Evolutionary conservation across 2,797 vertebrate genomes (phyloP).

Genomic region (Gallinago stenura): DNA sequence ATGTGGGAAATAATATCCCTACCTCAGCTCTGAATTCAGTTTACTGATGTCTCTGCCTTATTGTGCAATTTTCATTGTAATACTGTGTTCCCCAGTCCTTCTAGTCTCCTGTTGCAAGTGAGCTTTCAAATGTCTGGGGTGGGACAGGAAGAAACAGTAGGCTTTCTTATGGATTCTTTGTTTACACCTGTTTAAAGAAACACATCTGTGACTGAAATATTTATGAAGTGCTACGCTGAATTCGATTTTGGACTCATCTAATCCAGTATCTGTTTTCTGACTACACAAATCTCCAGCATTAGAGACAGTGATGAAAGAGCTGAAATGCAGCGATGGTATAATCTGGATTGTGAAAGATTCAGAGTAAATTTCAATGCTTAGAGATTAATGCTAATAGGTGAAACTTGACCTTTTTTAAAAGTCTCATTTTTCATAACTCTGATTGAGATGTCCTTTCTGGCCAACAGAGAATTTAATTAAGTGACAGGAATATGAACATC

Average conservation of each 20-base stretch:
- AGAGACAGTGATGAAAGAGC: not conserved
- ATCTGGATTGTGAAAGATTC: not conserved
- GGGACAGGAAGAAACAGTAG: not conserved
- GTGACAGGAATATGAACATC: not conserved
- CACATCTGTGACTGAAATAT: not conserved
- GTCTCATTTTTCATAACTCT: not conserved
- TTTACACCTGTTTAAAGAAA: not conserved
- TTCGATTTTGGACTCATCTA: not conserved
- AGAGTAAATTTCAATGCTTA: not conserved
- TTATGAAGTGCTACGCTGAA: not conserved
- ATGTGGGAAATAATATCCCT: not conserved
- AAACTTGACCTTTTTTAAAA: not conserved
- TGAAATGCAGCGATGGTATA: not conserved
- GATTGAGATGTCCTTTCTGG: not conserved
- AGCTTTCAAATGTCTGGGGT: not conserved
- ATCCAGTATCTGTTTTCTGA: not conserved
- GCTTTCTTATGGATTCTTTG: not conserved
- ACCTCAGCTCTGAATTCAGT: not conserved
- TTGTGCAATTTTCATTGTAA: not conserved
- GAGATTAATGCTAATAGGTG: not conserved
- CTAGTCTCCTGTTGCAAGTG: not conserved
- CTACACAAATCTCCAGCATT: not conserved
- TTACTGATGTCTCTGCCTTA: not conserved
- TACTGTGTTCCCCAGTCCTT: not conserved
- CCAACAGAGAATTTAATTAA: not conserved